Conservation (phyloP, 1,140 invertebrate genomes). For the Microplitis demolitor region DNA sequence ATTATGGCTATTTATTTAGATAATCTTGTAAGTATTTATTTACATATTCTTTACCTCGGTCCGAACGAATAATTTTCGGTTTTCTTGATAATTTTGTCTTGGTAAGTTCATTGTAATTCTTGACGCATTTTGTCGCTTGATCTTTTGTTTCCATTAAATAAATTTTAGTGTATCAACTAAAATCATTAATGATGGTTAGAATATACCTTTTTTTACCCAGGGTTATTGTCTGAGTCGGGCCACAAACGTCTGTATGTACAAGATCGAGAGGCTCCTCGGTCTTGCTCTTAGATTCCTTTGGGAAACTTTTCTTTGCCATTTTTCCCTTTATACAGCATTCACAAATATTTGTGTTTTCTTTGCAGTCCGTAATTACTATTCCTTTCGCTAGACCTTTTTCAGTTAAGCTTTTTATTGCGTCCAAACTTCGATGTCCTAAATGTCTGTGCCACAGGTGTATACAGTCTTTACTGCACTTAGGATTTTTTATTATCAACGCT, state of each 20-base stretch:
- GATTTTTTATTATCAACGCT: background rate
- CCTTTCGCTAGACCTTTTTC: background rate
- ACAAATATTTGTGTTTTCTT: constrained; percentile 20
- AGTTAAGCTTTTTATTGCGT: constrained; percentile 3
- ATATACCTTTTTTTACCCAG: constrained; percentile 32
- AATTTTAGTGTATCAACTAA: background rate
- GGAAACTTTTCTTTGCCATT: constrained; percentile 25
- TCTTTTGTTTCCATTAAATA: background rate
- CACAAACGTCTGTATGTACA: constrained; percentile 8
- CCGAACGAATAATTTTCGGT: background rate
- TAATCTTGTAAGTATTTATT: background rate
- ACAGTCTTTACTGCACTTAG: constrained; percentile 2
- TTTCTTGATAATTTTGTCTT: background rate
- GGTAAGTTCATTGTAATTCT: background rate
- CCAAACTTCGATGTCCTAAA: constrained; percentile 15
- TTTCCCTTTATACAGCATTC: constrained; percentile 38
- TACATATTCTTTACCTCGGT: background rate
- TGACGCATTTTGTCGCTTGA: background rate
- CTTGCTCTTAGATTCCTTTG: constrained; percentile 10
- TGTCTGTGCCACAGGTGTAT: constrained; percentile 20
- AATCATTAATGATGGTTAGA: constrained; percentile 11
- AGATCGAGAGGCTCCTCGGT: background rate
- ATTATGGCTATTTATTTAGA: background rate
- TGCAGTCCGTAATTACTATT: background rate
- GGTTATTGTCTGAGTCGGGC: constrained; percentile 28